phyloP scores from a whole-genome alignment of 1,140 invertebrate species.

The silkworm (Bombyx mori) region ASM3026992v2 NC_085121.1:7382501-7383000 shows the following conservation, averaged over 20 bases:
- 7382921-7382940: constrained; percentile 55
- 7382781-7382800: constrained; percentile 35
- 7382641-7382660: no score
- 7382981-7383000: no score
- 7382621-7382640: no score
- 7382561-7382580: no score
- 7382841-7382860: constrained; percentile 28
- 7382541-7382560: constrained; percentile 8
- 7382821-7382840: constrained; percentile 47
- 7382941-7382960: constrained; percentile 32
- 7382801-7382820: constrained; percentile 53
- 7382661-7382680: no score
- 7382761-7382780: constrained; percentile 12
- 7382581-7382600: no score
- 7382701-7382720: no score
- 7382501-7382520: constrained; percentile 2
- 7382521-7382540: not conserved
- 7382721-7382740: no score
- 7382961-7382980: not conserved
- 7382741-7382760: no score
- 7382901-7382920: constrained; percentile 50
- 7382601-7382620: no score
- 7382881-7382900: constrained; percentile 54
- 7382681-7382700: no score
- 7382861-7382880: constrained; percentile 55